Evolutionary conservation across 2,888 invertebrate genomes (phyloP).

Genomic region (Ophion ellenae): DNA sequence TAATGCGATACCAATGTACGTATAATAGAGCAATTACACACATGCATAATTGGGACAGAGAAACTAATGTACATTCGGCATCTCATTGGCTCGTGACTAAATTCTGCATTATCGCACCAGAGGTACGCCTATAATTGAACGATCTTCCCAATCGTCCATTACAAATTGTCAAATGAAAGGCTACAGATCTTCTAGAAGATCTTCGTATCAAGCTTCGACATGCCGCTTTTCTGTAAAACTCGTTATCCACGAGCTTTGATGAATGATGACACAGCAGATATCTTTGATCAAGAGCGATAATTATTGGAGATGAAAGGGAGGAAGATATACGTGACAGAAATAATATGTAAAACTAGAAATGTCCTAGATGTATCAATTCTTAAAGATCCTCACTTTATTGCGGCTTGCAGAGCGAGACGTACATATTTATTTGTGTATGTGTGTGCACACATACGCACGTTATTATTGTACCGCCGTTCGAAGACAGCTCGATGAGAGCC

Average conservation of each 20-base stretch:
- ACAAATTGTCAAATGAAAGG: not conserved
- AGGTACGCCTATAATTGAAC: too few relatives aligned
- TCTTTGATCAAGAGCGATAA: not conserved
- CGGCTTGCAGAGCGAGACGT: not conserved
- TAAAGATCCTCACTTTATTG: constrained; percentile 28
- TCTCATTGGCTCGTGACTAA: too few relatives aligned
- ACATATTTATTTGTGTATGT: not conserved
- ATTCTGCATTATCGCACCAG: too few relatives aligned
- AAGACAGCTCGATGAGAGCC: constrained; percentile 43
- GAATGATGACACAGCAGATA: not conserved
- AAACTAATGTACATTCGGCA: too few relatives aligned
- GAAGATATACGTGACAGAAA: not conserved
- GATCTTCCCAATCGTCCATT: not conserved
- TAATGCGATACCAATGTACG: not conserved
- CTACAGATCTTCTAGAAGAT: too few relatives aligned
- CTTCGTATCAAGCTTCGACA: not conserved
- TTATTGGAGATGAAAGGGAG: not conserved
- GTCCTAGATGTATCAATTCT: constrained; percentile 1
- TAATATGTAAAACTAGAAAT: constrained; percentile 9
- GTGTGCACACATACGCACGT: not conserved
- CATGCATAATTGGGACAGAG: too few relatives aligned
- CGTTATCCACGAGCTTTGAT: not conserved
- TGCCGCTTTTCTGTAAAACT: not conserved
- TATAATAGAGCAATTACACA: too few relatives aligned
- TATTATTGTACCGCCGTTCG: not conserved